Percentiles rank a stretch among this genome's conserved stretches.
Evolutionary conservation across 2,888 invertebrate species (phyloP).

Genomic region (Miltochrista miniata): DNA sequence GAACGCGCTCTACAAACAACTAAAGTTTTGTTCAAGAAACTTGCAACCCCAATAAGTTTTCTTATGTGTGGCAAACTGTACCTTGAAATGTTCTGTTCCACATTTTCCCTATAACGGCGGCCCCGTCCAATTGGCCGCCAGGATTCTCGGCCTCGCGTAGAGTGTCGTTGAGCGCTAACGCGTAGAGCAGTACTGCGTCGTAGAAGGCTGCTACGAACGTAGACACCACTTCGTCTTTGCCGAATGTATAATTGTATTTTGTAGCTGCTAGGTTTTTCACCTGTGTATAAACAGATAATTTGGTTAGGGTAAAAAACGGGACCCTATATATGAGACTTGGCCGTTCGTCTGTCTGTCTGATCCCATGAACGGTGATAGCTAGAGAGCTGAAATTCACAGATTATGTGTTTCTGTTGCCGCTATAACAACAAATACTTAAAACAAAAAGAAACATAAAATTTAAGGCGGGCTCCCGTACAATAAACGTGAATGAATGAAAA

Average conservation of each 20-base stretch:
- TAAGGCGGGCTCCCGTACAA: too few relatives aligned
- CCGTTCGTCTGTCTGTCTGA: too few relatives aligned
- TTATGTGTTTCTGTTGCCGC: too few relatives aligned
- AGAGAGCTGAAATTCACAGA: too few relatives aligned
- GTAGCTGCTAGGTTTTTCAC: conserved; percentile 87
- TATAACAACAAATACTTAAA: too few relatives aligned
- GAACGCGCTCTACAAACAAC: not conserved
- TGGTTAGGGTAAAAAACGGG: too few relatives aligned
- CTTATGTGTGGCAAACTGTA: conserved; percentile 47
- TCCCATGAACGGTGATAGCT: too few relatives aligned
- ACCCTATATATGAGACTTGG: too few relatives aligned
- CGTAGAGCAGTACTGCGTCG: conserved; percentile 97
- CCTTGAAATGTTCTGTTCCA: conserved; percentile 94
- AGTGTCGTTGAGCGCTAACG: conserved; percentile 95
- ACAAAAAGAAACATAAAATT: too few relatives aligned
- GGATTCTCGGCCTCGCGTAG: conserved; percentile 80
- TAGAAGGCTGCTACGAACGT: conserved; percentile 98
- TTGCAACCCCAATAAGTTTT: not conserved
- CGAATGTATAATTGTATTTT: conserved; percentile 89
- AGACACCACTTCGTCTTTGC: conserved; percentile 91
- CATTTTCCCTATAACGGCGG: conserved; percentile 92
- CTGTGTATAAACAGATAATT: conserved; percentile 57
- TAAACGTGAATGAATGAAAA: too few relatives aligned
- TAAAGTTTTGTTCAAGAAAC: conserved; percentile 1
- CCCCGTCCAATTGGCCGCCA: conserved; percentile 88